Evolutionary conservation across 2,888 invertebrate species (phyloP).

Genomic region (Mesorhabditis spiculigera): DNA sequence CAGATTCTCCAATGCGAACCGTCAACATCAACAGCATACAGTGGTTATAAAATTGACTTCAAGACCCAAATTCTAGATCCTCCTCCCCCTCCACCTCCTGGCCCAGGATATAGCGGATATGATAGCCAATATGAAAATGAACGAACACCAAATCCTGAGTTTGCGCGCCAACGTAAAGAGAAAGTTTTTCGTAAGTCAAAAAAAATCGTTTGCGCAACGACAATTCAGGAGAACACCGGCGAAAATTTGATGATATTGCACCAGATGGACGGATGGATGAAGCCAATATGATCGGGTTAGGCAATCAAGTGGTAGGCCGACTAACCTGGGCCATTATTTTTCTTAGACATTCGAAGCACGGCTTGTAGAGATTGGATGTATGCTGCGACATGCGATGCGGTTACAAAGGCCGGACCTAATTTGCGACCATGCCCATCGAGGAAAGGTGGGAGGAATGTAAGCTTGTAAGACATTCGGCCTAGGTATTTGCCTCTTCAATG

Average conservation of each 20-base stretch:
- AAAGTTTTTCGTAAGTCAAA: neutral
- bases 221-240: neutral
- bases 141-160: neutral
- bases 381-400: constrained; percentile 35
- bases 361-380: constrained; percentile 32
- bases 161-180: neutral
- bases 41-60: too few relatives aligned
- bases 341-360: constrained; percentile 36
- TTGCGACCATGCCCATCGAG: constrained; percentile 26
- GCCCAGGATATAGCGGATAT: neutral
- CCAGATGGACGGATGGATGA: neutral
- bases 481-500: constrained; percentile 66
- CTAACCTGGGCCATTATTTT: neutral
- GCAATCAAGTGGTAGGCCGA: constrained; percentile 22
- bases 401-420: constrained; percentile 35
- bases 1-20: too few relatives aligned
- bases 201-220: neutral
- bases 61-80: too few relatives aligned
- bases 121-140: constrained; percentile 3
- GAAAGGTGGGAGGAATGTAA: constrained; percentile 11
- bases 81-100: too few relatives aligned
- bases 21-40: too few relatives aligned
- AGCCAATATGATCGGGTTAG: constrained; percentile 31
- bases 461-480: constrained; percentile 2
- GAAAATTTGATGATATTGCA: neutral